Evolutionary conservation across 2,888 invertebrate species (phyloP), one percentile per base, ranked within the genome.

Genomic region (Tethea ocularis): DNA sequence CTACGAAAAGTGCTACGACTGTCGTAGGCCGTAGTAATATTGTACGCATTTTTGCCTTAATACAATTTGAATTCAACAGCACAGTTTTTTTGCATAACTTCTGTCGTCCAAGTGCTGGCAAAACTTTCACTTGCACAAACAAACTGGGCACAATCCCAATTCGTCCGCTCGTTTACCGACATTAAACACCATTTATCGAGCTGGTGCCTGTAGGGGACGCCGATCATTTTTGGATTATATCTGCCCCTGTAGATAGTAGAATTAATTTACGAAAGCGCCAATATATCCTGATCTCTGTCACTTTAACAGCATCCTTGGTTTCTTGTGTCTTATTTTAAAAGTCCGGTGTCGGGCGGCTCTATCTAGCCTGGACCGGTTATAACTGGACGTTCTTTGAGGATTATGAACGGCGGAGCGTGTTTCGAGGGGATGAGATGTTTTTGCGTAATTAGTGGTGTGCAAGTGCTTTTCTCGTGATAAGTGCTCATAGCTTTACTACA

Each of bases 181-280:
- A 91, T 91, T 91, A 90, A 91, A 91, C 75, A 85, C 76, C 86
- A 83, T 88, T 91, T 91, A 91, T 87, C 86, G 83, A 71, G 78
- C 71, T 60, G 68, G 46, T 46, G 46, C 46, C 46, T 62, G 71
- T 71, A 80, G 84, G 88, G 87, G 86, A 86, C 85, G 83, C 76
- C 87, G 85, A 93, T 92, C 89, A 91, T 91, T 92, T 91, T 88
- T 87, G 91, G 91, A 92, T 92, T 91, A 92, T 87, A 80, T 77
- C 89, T 83, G 86, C 86, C 88, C 86, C 82, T 76, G 65, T 75
- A 84, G 84, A 89, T 87, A 89, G 82, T 85, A 84, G 91, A 88
- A 92, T 93, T 91, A 89, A 93, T 91, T 92, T 87, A 79, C 76
- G 78, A 80, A 82, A 86, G 82, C 79, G 78, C 91, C 89, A 84